Conservation (phyloP, 2,888 invertebrate genomes). For the Azorinus chamasolen region DNA sequence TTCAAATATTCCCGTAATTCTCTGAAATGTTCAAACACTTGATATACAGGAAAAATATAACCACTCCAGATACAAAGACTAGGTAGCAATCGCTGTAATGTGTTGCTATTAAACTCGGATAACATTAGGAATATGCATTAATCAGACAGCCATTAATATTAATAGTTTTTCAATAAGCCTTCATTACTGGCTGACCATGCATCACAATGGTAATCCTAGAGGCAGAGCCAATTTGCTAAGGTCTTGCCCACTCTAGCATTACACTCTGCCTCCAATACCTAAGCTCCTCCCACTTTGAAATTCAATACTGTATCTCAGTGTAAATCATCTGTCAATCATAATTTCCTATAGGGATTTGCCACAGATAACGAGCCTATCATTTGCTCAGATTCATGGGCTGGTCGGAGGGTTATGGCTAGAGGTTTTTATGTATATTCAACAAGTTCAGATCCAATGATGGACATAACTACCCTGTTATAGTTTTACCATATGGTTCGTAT, state of each 20-base stretch:
- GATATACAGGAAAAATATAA: neutral
- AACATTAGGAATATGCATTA: constrained; percentile 50
- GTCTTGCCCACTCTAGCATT: constrained; percentile 16
- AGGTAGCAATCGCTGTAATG: neutral
- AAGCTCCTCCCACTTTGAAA: constrained; percentile 36
- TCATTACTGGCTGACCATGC: constrained; percentile 60
- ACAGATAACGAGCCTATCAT: constrained; percentile 61
- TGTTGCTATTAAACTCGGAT: constrained; percentile 45
- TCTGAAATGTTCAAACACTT: neutral
- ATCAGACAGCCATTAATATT: constrained; percentile 63
- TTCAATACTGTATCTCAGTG: constrained; percentile 30
- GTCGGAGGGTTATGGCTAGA: constrained; percentile 16
- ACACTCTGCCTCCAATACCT: constrained; percentile 36
- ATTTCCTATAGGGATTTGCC: constrained; percentile 40
- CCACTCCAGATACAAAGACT: neutral
- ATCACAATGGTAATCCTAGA: constrained; percentile 25
- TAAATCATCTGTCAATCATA: constrained; percentile 60
- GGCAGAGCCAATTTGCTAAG: neutral
- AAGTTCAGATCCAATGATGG: constrained; percentile 31
- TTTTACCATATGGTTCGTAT: constrained; percentile 48
- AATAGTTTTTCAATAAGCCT: constrained; percentile 64
- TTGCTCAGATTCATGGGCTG: too few species aligned
- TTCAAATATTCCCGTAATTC: neutral
- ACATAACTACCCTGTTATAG: constrained; percentile 28
- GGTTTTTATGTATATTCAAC: constrained; percentile 51